Evolutionary conservation across 2,888 invertebrate species (phyloP).

Genomic region (Sphinx pinastri): DNA sequence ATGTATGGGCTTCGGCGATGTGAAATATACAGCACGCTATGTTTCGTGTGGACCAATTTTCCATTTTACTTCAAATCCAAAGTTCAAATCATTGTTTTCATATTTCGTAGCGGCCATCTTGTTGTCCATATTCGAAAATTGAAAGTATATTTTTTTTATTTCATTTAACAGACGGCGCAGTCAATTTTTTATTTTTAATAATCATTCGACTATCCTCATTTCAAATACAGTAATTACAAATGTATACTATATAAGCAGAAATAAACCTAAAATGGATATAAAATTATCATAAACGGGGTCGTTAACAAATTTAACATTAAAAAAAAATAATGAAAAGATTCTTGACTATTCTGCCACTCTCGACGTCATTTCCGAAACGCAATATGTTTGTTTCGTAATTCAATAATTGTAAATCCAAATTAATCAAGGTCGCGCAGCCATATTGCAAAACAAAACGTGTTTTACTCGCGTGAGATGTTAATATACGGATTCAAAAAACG

Average conservation of each 20-base stretch:
- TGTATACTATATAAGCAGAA: no score
- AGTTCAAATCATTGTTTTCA: slow-evolving; percentile 15
- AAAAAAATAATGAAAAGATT: background rate
- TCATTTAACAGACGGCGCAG: background rate
- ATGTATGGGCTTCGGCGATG: slow-evolving; percentile 17
- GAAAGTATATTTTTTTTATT: background rate
- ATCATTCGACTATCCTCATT: background rate
- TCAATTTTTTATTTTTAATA: background rate
- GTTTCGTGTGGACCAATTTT: slow-evolving; percentile 22
- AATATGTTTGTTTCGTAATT: background rate
- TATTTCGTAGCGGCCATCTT: slow-evolving; percentile 21
- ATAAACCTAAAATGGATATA: no score
- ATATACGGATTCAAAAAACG: background rate
- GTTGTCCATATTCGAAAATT: slow-evolving; percentile 10
- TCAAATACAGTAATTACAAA: no score
- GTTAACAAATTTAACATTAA: background rate
- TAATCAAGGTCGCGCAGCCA: background rate
- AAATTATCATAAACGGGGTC: no score
- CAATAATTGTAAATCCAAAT: background rate
- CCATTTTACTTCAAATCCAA: slow-evolving; percentile 11
- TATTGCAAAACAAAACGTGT: slow-evolving; percentile 6
- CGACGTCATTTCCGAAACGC: background rate
- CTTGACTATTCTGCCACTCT: background rate
- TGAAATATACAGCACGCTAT: slow-evolving; percentile 21
- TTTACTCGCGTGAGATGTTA: background rate